Conservation (phyloP, 2,888 invertebrate species). For the Orthosia cruda region DNA sequence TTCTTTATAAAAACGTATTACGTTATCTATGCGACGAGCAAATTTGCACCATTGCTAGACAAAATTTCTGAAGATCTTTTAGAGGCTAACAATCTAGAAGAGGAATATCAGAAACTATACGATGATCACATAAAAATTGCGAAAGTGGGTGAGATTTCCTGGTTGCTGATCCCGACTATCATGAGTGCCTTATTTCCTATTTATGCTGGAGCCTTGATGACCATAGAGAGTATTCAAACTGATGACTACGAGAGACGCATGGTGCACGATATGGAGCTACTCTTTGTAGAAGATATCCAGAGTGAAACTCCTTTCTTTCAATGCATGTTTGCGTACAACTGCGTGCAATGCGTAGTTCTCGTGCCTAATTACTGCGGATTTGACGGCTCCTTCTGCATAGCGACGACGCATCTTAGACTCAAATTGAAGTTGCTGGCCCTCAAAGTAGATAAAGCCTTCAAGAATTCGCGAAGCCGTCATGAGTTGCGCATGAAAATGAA, state of each 20-base stretch:
- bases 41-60: slow-evolving; percentile 75
- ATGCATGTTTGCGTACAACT: slow-evolving; percentile 79
- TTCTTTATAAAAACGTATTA: slow-evolving; percentile 84
- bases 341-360: slow-evolving; percentile 75
- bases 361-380: slow-evolving; percentile 80
- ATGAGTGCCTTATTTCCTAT: slow-evolving; percentile 80
- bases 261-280: slow-evolving; percentile 84
- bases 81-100: slow-evolving; percentile 76
- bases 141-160: slow-evolving; percentile 76
- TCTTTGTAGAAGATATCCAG: slow-evolving; percentile 80
- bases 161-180: slow-evolving; percentile 79
- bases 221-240: slow-evolving; percentile 76
- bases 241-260: slow-evolving; percentile 77
- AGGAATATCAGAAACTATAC: slow-evolving; percentile 79
- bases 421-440: slow-evolving; percentile 81
- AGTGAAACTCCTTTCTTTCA: slow-evolving; percentile 82
- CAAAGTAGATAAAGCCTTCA: slow-evolving; percentile 77
- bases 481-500: slow-evolving; percentile 75
- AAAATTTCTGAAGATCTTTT: slow-evolving; percentile 80
- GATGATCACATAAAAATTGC: slow-evolving; percentile 76
- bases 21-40: slow-evolving; percentile 74
- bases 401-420: slow-evolving; percentile 80
- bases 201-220: slow-evolving; percentile 77
- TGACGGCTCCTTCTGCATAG: slow-evolving; percentile 85
- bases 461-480: slow-evolving; percentile 65